These are phyloP conservation scores for Peromyscus melanophrys DNA, from an alignment of 2,797 vertebrate genomes.

Conservation along the genomic window DNA sequence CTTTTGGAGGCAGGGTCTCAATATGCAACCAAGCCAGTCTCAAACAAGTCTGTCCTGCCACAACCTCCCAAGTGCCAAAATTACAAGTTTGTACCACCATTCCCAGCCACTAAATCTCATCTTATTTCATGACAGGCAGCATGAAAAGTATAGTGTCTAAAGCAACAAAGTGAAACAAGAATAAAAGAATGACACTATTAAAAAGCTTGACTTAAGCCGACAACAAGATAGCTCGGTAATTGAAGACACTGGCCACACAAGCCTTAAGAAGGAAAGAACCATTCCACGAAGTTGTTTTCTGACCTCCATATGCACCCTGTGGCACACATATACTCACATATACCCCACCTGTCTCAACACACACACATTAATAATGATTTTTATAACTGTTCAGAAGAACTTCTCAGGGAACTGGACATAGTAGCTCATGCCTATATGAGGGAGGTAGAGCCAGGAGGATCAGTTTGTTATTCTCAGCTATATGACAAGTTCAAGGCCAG, in stretches of 20 bases:
- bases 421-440: background rate
- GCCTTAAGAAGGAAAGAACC: background rate
- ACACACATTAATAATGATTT: background rate
- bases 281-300: background rate
- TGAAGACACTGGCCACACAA: background rate
- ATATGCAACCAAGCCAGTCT: background rate
- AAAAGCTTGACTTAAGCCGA: background rate
- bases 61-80: background rate
- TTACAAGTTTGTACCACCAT: background rate
- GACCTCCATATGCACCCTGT: background rate
- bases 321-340: background rate
- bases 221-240: background rate
- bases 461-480: background rate
- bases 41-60: background rate
- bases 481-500: background rate
- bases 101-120: background rate
- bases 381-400: background rate
- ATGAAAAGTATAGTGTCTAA: background rate
- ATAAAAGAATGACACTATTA: conserved; percentile 18
- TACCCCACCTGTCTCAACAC: background rate
- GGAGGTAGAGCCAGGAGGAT: background rate
- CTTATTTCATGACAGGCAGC: background rate
- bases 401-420: background rate
- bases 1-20: background rate
- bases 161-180: background rate